These are phyloP conservation scores for Thaleichthys pacificus DNA, from an alignment of 2,797 vertebrate genomes.

Conservation along the genomic window DNA sequence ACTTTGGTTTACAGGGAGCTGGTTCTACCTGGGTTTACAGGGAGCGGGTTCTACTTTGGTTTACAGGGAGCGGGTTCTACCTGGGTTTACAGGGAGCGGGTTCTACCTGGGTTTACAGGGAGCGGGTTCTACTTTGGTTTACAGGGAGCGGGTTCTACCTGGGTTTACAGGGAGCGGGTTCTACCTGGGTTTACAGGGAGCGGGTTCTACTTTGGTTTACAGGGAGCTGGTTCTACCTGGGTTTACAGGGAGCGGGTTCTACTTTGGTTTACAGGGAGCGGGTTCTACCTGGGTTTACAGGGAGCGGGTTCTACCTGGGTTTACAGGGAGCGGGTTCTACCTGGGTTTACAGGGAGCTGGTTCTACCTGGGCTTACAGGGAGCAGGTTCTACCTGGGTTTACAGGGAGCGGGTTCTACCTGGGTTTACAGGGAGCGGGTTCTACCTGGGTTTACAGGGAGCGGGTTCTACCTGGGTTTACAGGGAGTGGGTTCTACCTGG, in stretches of 20 bases:
- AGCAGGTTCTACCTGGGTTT: no score
- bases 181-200: not conserved
- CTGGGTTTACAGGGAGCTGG: constrained; percentile 1
- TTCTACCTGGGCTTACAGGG: no score
- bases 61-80: constrained; percentile 2
- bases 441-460: constrained; percentile 19
- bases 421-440: constrained; percentile 24
- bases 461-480: no score
- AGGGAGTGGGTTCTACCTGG: constrained; percentile 12
- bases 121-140: no score
- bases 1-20: not conserved
- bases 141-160: constrained; percentile 13
- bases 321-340: no score
- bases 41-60: no score
- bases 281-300: not conserved
- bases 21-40: no score
- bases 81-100: constrained; percentile 10
- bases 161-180: constrained; percentile 14
- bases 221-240: no score
- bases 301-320: constrained; percentile 2
- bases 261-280: constrained; percentile 16
- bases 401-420: constrained; percentile 3
- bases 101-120: no score
- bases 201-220: no score
- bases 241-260: constrained; percentile 9